Percentiles rank a stretch among this genome's conserved stretches.
Conservation (phyloP, 2,797 vertebrate species). For the Sandelia bainsii region DNA sequence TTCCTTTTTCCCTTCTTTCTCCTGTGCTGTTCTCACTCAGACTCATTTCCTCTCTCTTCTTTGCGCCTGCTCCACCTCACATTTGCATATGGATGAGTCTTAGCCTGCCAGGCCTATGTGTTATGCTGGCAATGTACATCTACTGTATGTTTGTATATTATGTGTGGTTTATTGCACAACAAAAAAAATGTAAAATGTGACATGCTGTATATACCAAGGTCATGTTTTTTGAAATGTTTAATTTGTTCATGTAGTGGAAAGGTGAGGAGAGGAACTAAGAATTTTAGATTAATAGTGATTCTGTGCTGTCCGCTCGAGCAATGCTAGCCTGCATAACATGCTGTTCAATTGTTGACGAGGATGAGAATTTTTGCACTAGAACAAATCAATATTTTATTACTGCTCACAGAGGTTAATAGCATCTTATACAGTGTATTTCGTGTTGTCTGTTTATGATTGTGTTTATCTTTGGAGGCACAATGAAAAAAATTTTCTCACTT, state of each 20-base stretch:
- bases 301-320: constrained; percentile 16
- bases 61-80: constrained; percentile 61
- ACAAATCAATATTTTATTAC: constrained; percentile 36
- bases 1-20: constrained; percentile 40
- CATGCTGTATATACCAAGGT: constrained; percentile 24
- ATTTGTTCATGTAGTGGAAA: background rate
- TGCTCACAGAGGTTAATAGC: constrained; percentile 4
- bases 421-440: background rate
- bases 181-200: constrained; percentile 26
- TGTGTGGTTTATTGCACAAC: constrained; percentile 35
- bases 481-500: constrained; percentile 13
- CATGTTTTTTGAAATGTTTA: constrained; percentile 1
- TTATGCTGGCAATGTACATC: constrained; percentile 34
- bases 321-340: constrained; percentile 3
- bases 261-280: background rate
- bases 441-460: constrained; percentile 4
- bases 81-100: constrained; percentile 73
- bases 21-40: constrained; percentile 43
- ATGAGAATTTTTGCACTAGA: constrained; percentile 1
- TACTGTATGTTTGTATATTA: constrained; percentile 16
- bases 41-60: constrained; percentile 63
- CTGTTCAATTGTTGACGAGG: background rate
- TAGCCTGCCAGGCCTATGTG: constrained; percentile 47
- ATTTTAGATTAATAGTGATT: constrained; percentile 19
- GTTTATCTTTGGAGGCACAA: constrained; percentile 8